These are phyloP conservation scores for Gobius niger DNA, from an alignment of 2,113 vertebrate genomes.

Conservation along the genomic window DNA sequence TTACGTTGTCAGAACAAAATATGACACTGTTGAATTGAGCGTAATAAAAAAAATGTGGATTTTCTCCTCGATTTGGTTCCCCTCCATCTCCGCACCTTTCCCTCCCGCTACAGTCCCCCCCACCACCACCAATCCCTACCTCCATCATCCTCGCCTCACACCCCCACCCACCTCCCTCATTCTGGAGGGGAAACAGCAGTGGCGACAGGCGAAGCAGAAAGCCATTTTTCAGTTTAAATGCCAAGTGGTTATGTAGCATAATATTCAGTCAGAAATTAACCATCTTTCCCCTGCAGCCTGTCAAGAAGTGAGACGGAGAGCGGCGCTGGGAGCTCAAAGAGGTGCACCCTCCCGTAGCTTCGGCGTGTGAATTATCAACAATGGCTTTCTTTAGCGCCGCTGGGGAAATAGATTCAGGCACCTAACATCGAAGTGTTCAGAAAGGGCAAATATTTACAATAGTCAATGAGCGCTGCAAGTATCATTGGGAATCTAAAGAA, in stretches of 20 bases:
- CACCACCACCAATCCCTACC: constrained; percentile 52
- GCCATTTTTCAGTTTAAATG: constrained; percentile 99
- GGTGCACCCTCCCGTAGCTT: constrained; percentile 19
- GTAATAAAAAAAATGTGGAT: constrained; percentile 25
- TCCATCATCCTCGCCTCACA: constrained; percentile 30
- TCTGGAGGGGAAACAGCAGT: constrained; percentile 86
- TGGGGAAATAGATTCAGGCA: constrained; percentile 19
- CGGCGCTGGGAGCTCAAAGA: constrained; percentile 34
- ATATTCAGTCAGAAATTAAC: constrained; percentile 95
- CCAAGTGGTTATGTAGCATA: constrained; percentile 96
- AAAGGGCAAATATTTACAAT: constrained; percentile 7
- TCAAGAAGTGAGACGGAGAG: constrained; percentile 80
- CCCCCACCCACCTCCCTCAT: constrained; percentile 37
- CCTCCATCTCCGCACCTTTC: not conserved
- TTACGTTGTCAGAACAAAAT: constrained; percentile 15
- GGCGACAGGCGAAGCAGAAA: constrained; percentile 97
- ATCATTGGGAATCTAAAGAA: not conserved
- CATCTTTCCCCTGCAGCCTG: constrained; percentile 85
- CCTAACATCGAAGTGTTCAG: constrained; percentile 7
- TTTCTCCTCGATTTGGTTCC: constrained; percentile 73
- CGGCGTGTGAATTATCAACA: constrained; percentile 37
- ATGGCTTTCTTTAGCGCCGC: constrained; percentile 22
- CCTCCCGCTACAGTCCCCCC: not conserved
- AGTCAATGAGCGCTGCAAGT: not conserved
- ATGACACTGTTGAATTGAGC: constrained; percentile 1